Evolutionary conservation across 92 coral and sea anemone genomes (phyloP).

Genomic region (Porites cylindrica): DNA sequence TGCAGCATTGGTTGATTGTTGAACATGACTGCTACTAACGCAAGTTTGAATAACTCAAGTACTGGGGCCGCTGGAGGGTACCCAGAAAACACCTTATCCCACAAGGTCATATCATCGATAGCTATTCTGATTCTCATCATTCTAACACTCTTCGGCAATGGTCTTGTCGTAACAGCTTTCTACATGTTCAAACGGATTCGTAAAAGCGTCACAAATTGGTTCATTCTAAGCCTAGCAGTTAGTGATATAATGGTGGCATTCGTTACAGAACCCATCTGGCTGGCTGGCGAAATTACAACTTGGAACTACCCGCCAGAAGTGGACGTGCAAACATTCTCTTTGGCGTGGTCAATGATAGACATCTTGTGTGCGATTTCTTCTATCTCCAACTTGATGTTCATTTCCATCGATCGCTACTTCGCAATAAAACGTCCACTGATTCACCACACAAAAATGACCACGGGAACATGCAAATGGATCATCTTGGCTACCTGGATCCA

Average conservation of each 20-base stretch:
- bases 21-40: conserved; percentile 14
- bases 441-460: conserved; percentile 97
- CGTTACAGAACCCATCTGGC: conserved; percentile 97
- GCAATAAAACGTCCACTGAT: conserved; percentile 91
- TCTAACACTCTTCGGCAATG: conserved; percentile 88
- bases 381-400: conserved; percentile 90
- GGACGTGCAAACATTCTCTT: conserved; percentile 32
- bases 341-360: conserved; percentile 83
- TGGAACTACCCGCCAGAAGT: conserved; percentile 83
- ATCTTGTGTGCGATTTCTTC: conserved; percentile 92
- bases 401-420: conserved; percentile 95
- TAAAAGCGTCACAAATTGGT: conserved; percentile 92
- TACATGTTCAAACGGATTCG: conserved; percentile 86
- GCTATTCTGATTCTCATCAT: conserved; percentile 82
- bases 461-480: conserved; percentile 80
- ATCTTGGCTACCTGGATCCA: conserved; percentile 85
- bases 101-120: conserved; percentile 83
- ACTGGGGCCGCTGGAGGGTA: neutral
- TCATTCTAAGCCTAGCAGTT: conserved; percentile 91
- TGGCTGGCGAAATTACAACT: conserved; percentile 81
- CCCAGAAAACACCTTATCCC: conserved; percentile 57
- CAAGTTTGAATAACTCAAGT: conserved; percentile 9
- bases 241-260: conserved; percentile 95
- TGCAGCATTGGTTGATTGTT: neutral
- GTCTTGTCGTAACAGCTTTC: conserved; percentile 88